A percentile compares a stretch with the other conserved stretches of the same genome.
Conservation (phyloP, 2,797 vertebrate genomes). For the Alca torda region DNA sequence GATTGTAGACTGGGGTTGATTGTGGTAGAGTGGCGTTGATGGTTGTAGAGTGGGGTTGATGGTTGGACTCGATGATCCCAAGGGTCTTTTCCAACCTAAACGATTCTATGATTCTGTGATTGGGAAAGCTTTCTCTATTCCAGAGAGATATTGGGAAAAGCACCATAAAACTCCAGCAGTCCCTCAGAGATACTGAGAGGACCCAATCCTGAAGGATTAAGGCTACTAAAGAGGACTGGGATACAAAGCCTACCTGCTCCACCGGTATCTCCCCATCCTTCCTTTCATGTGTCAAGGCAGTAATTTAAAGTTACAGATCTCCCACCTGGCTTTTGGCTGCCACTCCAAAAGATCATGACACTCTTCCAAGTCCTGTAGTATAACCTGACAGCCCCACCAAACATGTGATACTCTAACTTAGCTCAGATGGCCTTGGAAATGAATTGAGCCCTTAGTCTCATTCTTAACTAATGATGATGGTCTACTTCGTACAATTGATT, state of each 20-base stretch:
- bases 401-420: not conserved
- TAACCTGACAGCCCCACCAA: not conserved
- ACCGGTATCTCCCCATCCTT: not conserved
- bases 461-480: not conserved
- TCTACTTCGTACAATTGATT: not conserved
- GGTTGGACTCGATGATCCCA: too few species aligned
- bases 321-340: not conserved
- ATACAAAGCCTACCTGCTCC: not conserved
- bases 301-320: not conserved
- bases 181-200: not conserved
- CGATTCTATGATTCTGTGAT: too few species aligned
- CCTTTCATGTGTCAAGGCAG: not conserved
- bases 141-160: not conserved
- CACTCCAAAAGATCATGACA: not conserved
- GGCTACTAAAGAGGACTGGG: not conserved
- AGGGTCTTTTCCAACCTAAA: too few species aligned
- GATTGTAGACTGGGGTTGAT: not conserved
- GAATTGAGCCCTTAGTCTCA: not conserved
- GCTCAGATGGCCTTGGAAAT: not conserved
- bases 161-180: not conserved
- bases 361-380: not conserved
- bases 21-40: too few species aligned
- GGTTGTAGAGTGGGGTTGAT: too few species aligned
- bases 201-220: not conserved
- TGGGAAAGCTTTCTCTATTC: not conserved